These are phyloP conservation scores for Epistrophella euchroma DNA, from an alignment of 2,888 invertebrate genomes.

Conservation along the genomic window DNA sequence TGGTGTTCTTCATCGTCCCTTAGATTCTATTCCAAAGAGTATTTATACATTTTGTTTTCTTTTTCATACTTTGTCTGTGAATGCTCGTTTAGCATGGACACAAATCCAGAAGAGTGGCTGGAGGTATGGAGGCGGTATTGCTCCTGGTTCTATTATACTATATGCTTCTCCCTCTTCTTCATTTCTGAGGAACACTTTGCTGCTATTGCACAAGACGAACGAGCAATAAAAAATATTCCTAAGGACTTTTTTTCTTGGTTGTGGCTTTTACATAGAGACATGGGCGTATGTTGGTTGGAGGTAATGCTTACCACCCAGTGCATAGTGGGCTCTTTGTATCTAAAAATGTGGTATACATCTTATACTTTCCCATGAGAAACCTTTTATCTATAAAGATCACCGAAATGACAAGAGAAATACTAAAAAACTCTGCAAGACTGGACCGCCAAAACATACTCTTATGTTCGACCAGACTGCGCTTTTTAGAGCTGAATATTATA, in stretches of 20 bases:
- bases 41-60: constrained; percentile 64
- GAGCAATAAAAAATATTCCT: constrained; percentile 73
- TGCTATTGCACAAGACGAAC: constrained; percentile 59
- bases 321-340: neutral
- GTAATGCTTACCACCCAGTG: neutral
- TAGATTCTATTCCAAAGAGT: constrained; percentile 45
- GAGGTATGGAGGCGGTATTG: neutral
- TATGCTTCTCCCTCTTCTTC: constrained; percentile 44
- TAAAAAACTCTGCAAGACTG: too few relatives aligned
- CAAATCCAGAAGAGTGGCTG: constrained; percentile 11
- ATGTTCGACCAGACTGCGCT: too few relatives aligned
- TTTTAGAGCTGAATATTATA: too few relatives aligned
- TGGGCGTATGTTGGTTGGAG: neutral
- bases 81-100: constrained; percentile 57
- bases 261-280: constrained; percentile 34
- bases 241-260: constrained; percentile 59
- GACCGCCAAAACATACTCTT: too few relatives aligned
- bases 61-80: constrained; percentile 58
- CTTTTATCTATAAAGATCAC: too few relatives aligned
- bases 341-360: too few relatives aligned
- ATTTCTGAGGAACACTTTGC: constrained; percentile 47
- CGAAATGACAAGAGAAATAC: too few relatives aligned
- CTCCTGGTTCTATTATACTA: constrained; percentile 34
- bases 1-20: constrained; percentile 39
- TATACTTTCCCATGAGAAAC: too few relatives aligned